Evolutionary conservation across 2,888 invertebrate species (phyloP).

Genomic region (Volucella inflata): DNA sequence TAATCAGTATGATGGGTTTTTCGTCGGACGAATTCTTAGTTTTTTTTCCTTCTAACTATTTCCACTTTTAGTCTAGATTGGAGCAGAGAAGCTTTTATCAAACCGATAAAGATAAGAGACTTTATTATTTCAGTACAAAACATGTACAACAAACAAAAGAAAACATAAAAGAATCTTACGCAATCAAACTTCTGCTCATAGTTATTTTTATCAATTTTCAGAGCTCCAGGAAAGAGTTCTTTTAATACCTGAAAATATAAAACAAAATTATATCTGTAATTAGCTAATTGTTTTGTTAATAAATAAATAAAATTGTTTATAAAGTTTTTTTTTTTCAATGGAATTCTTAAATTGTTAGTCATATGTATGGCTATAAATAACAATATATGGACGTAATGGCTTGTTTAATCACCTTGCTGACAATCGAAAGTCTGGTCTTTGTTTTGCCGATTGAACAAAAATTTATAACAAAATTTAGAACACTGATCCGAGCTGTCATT

Average conservation of each 20-base stretch:
- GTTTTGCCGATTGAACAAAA: neutral
- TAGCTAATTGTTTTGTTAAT: slow-evolving; percentile 5
- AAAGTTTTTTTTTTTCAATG: slow-evolving; percentile 13
- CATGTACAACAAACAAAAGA: no score
- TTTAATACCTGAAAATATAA: slow-evolving; percentile 48
- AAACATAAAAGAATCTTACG: slow-evolving; percentile 17
- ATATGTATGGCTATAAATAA: slow-evolving; percentile 9
- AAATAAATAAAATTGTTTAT: neutral
- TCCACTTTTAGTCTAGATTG: no score
- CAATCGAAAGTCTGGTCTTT: slow-evolving; percentile 16
- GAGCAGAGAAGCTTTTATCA: no score
- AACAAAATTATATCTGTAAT: neutral
- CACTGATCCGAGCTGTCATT: neutral
- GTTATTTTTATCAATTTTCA: neutral
- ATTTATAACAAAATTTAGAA: slow-evolving; percentile 3
- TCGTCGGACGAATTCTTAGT: no score
- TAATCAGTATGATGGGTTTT: no score
- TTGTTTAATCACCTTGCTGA: slow-evolving; percentile 32
- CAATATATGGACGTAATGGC: neutral
- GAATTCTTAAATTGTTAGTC: slow-evolving; percentile 12
- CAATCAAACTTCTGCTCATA: slow-evolving; percentile 1
- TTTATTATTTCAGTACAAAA: neutral
- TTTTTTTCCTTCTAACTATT: no score
- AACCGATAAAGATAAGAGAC: neutral
- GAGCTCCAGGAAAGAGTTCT: neutral